Conservation (phyloP, 2,797 vertebrate genomes). For the Balearica regulorum region DNA sequence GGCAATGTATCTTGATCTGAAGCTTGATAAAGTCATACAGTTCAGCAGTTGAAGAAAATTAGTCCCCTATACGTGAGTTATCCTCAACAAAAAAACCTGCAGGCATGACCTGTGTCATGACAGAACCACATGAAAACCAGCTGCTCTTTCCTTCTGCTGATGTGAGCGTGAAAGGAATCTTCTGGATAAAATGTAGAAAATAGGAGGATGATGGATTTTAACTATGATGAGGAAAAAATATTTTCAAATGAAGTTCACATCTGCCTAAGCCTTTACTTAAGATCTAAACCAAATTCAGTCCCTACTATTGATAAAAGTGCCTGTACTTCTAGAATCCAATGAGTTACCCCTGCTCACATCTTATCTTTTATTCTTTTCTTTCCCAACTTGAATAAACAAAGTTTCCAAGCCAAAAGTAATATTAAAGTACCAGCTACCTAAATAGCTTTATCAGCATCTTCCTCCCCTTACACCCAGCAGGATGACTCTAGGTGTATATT, state of each 20-base stretch:
- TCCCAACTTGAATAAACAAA: neutral
- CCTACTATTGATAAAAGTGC: neutral
- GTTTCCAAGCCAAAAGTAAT: neutral
- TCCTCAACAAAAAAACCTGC: neutral
- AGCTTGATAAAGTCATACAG: neutral
- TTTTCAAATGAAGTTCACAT: neutral
- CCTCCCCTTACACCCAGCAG: neutral
- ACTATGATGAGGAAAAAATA: neutral
- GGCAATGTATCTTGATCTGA: neutral
- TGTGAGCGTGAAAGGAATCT: neutral
- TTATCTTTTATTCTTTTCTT: neutral
- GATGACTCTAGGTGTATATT: conserved; percentile 52
- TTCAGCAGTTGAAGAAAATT: neutral
- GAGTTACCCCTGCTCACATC: neutral
- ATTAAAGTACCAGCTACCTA: neutral
- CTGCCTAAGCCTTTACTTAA: neutral
- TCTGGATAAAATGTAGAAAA: neutral
- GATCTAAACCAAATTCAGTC: neutral
- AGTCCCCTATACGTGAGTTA: neutral
- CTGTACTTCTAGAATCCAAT: neutral
- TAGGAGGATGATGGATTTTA: neutral
- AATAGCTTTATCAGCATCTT: conserved; percentile 16
- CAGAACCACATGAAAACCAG: neutral
- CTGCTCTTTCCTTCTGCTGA: neutral
- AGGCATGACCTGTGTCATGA: neutral